Evolutionary conservation across 2,888 invertebrate genomes (phyloP).

Genomic region (Agrilus biguttatus): DNA sequence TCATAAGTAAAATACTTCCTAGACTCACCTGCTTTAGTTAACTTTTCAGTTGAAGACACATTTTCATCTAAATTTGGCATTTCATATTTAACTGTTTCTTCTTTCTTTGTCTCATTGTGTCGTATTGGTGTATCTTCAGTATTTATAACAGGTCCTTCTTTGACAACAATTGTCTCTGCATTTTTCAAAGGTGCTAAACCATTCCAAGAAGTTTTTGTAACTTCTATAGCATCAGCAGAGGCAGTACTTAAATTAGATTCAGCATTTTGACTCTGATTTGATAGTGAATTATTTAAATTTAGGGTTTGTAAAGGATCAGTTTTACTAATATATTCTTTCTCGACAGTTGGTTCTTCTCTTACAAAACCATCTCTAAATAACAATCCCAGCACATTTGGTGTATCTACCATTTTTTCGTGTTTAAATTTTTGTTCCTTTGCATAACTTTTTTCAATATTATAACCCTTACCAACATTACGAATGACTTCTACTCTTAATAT

Average conservation of each 20-base stretch:
- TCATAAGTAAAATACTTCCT: background rate
- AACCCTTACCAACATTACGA: slow-evolving; percentile 53
- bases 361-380: slow-evolving; percentile 52
- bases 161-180: background rate
- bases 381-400: slow-evolving; percentile 46
- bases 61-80: slow-evolving; percentile 26
- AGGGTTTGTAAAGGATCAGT: slow-evolving; percentile 21
- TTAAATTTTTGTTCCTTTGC: slow-evolving; percentile 63
- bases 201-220: slow-evolving; percentile 24
- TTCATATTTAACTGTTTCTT: slow-evolving; percentile 3
- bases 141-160: background rate
- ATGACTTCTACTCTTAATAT: slow-evolving; percentile 84
- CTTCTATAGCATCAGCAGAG: slow-evolving; percentile 8
- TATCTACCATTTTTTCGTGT: slow-evolving; percentile 46
- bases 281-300: slow-evolving; percentile 8
- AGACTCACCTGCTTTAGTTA: slow-evolving; percentile 40
- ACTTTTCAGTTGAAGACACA: slow-evolving; percentile 42
- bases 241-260: slow-evolving; percentile 5
- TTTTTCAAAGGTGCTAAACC: slow-evolving; percentile 10
- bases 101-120: slow-evolving; percentile 1
- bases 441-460: slow-evolving; percentile 69
- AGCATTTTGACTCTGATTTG: slow-evolving; percentile 10
- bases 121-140: slow-evolving; percentile 4
- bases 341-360: slow-evolving; percentile 49
- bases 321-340: slow-evolving; percentile 34